Conservation (phyloP, 2,888 invertebrate species). For the Pemphredon lugubris region DNA sequence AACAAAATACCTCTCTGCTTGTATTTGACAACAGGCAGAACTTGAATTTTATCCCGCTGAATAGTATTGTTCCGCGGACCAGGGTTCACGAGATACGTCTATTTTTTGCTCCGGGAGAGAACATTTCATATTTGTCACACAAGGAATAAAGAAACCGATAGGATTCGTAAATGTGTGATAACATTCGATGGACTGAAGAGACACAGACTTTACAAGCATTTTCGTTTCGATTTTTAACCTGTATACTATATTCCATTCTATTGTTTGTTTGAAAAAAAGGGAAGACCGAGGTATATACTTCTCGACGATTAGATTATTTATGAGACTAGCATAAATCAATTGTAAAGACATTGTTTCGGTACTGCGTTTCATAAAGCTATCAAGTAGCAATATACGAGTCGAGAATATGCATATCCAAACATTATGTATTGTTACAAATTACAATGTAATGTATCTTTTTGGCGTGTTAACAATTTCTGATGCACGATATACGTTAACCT, state of each 20-base stretch:
- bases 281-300: conserved; percentile 1
- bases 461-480: conserved; percentile 8
- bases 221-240: conserved; percentile 55
- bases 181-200: conserved; percentile 47
- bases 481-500: no score
- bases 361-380: conserved; percentile 48
- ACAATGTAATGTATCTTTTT: conserved; percentile 30
- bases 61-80: conserved; percentile 46
- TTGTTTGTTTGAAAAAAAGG: conserved; percentile 34
- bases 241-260: conserved; percentile 52
- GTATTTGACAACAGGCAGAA: conserved; percentile 33
- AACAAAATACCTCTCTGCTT: conserved; percentile 58
- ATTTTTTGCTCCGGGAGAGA: conserved; percentile 50
- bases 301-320: conserved; percentile 46
- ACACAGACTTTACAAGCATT: conserved; percentile 56
- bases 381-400: conserved; percentile 59
- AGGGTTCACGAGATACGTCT: conserved; percentile 47
- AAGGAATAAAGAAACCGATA: conserved; percentile 19
- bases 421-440: conserved; percentile 20
- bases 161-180: conserved; percentile 51
- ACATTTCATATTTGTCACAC: conserved; percentile 38
- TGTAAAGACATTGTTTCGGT: conserved; percentile 40
- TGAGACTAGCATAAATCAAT: conserved; percentile 43
- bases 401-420: conserved; percentile 46
- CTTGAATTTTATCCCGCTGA: conserved; percentile 33